Percentiles rank a stretch among this genome's conserved stretches.
Evolutionary conservation across 2,797 vertebrate genomes (phyloP).

Genomic region (Amniataba percoides): DNA sequence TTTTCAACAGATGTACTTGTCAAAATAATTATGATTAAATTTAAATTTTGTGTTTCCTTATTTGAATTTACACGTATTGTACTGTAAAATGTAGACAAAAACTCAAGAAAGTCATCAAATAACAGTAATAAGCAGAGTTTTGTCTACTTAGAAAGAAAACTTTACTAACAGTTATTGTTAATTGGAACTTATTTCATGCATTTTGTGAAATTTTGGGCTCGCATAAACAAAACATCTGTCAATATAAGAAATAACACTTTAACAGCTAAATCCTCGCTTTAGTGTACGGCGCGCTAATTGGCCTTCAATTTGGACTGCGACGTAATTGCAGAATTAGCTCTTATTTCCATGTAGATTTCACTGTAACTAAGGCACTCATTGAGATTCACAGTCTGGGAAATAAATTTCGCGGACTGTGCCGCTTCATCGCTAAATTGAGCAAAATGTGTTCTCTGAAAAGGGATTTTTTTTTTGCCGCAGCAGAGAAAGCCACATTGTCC

Average conservation of each 20-base stretch:
- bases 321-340: slow-evolving; percentile 49
- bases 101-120: slow-evolving; percentile 9
- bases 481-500: slow-evolving; percentile 41
- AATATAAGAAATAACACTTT: slow-evolving; percentile 14
- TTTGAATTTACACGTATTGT: slow-evolving; percentile 17
- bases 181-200: slow-evolving; percentile 18
- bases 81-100: background rate
- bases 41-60: slow-evolving; percentile 6
- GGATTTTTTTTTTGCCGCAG: slow-evolving; percentile 40
- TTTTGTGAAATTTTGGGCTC: background rate
- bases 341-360: slow-evolving; percentile 37
- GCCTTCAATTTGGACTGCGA: slow-evolving; percentile 26
- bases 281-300: slow-evolving; percentile 43
- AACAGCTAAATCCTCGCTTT: slow-evolving; percentile 17
- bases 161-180: background rate
- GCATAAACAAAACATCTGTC: slow-evolving; percentile 30
- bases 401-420: slow-evolving; percentile 11
- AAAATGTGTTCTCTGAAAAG: slow-evolving; percentile 61
- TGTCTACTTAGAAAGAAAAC: background rate
- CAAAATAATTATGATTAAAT: slow-evolving; percentile 28
- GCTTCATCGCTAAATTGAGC: slow-evolving; percentile 58
- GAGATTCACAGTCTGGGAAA: slow-evolving; percentile 51
- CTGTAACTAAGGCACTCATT: slow-evolving; percentile 57
- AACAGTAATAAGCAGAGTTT: slow-evolving; percentile 4
- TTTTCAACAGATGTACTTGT: slow-evolving; percentile 42